Base-by-base conservation (phyloP, 2,888 invertebrate genomes). In the Melitaea athalia region DNA sequence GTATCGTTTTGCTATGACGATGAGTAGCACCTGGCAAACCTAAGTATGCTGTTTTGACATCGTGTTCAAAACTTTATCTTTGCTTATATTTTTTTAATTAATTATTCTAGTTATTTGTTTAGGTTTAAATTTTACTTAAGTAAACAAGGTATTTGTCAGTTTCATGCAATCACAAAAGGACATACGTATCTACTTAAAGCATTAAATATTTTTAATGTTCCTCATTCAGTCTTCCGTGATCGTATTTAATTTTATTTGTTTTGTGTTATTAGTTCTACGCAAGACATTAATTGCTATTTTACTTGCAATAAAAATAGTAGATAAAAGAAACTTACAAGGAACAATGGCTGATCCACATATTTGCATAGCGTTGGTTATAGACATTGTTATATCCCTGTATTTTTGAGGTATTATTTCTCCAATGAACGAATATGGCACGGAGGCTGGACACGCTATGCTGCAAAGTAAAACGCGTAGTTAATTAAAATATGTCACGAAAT, bases 391-490 rank as follows among this genome's bases (percentile, higher is more conserved):
- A 71, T 93, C 93, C 64, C 91, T 83, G 70, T 91, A 83, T 14
- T 80, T 85, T 33, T 75, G 77, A 0, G 93, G 93, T 0, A 89
- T 69, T 12, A 93, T 85, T 76, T 93, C 93, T 7, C 93, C 91
- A 24, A 93, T 88, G 73, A 81, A 92, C 0, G 90, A 84, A 77
- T 91, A 93, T 0, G 92, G 92, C 5, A 83, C 84, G 1, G 92
- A 86, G 0, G 92, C 86, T 4, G 93, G 90, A 67, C 91, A 88
- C 1, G 92, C 89, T 81, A 92, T 77, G 77, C 93, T 93, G 79
- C 67, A 81, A 79, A 57, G 31, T 55, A 61, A 15, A 11, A 10
- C 3, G 3, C 11, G 49, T 47, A 55, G n/a, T 3, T 14, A 6
- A 8, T 3, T 14, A 6, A 8, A 7, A 8, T 38, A 38, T 38